phyloP scores from a whole-genome alignment of 2,797 vertebrate species.

The Acanthis flammea region DNA sequence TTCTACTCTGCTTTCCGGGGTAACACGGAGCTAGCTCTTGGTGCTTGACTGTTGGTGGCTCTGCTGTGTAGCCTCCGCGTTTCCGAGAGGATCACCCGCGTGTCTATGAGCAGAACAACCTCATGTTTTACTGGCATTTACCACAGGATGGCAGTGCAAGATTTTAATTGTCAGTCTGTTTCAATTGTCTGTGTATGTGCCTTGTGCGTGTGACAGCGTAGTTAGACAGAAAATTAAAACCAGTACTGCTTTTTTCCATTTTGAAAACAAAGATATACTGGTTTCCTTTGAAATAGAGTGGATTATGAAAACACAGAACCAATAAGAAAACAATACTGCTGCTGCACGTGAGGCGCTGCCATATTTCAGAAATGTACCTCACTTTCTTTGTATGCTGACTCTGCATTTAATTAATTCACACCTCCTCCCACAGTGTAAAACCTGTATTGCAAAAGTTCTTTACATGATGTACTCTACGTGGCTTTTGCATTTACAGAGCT shows the following conservation, averaged over 20 bases:
- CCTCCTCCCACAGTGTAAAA: not conserved
- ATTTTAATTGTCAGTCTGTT: not conserved
- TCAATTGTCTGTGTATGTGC: not conserved
- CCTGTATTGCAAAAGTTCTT: not conserved
- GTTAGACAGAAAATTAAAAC: constrained; percentile 53
- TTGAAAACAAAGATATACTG: constrained; percentile 11
- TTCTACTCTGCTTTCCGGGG: not conserved
- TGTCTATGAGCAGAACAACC: not conserved
- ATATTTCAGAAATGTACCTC: not conserved
- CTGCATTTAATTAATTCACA: not conserved
- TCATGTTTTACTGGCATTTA: not conserved
- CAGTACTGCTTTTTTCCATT: constrained; percentile 31
- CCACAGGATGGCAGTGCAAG: constrained; percentile 62
- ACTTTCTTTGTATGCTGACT: not conserved
- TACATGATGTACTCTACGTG: not conserved
- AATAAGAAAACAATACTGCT: not conserved
- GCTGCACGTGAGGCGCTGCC: not conserved
- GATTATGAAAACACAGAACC: not conserved
- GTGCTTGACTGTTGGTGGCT: not conserved
- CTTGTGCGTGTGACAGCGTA: not conserved
- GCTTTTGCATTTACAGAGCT: not conserved
- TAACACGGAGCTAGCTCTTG: not conserved
- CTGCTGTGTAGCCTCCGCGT: not conserved
- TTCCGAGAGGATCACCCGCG: not conserved
- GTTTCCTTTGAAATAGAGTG: not conserved